Evolutionary conservation across 2,888 invertebrate species (phyloP).

Genomic region (Pyralis farinalis): DNA sequence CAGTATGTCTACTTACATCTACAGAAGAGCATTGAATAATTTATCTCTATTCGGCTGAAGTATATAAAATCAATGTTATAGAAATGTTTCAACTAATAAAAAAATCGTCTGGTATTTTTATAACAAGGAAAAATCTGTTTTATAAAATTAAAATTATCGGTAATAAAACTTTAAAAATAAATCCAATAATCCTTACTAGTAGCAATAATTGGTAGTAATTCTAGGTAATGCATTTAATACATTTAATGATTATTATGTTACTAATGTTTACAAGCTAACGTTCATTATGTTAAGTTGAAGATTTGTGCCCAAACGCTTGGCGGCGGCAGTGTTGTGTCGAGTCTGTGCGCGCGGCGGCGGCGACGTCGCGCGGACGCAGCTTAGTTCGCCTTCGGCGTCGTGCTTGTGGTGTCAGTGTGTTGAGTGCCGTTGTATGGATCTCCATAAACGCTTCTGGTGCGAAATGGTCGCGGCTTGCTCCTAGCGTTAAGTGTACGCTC

Average conservation of each 20-base stretch:
- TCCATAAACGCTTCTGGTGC: slow-evolving; percentile 37
- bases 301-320: slow-evolving; percentile 26
- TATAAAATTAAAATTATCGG: no score
- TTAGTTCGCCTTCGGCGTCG: slow-evolving; percentile 10
- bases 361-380: slow-evolving; percentile 2
- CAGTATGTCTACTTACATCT: no score
- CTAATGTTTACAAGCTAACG: slow-evolving; percentile 55
- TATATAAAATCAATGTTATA: no score
- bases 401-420: slow-evolving; percentile 30
- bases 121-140: no score
- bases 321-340: slow-evolving; percentile 15
- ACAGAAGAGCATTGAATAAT: no score
- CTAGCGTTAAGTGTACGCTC: slow-evolving; percentile 59
- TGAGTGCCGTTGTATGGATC: slow-evolving; percentile 34
- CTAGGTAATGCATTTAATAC: no score
- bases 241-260: slow-evolving; percentile 55
- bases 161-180: no score
- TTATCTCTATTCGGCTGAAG: no score
- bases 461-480: slow-evolving; percentile 48
- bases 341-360: slow-evolving; percentile 5
- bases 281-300: slow-evolving; percentile 40
- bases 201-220: no score
- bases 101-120: no score
- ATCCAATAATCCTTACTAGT: no score
- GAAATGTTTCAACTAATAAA: no score